Base-by-base conservation (phyloP, 1,140 invertebrate species). In the Luehdorfia chinensis region DNA sequence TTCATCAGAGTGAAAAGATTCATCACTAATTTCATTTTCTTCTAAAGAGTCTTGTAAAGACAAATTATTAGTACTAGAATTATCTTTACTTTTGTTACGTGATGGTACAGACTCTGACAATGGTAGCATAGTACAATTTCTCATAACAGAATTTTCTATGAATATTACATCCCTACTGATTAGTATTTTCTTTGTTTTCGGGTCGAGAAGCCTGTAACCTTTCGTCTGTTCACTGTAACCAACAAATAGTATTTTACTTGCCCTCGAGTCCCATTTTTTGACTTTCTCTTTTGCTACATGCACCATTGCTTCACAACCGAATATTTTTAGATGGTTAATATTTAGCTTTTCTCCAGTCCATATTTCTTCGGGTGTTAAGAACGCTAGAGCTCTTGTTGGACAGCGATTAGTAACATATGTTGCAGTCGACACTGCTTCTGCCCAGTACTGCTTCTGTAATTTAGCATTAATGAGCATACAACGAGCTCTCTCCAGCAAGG, bases 231-330 rank as follows among this genome's bases (percentile, higher is more conserved):
- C 33, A 31, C 31, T 19, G 16, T 53, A 53, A 8, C 50, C 44
- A 39, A 53, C 15, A 48, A 54, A 54, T 11, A 47, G 34, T 15
- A 23, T 31, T 34, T 41, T 30, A 18, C 11, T 19, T 44, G 45
- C 25, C 28, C 73, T 81, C 2, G 50, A 4, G 39, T 80, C 69
- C 45, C 57, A 73, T 54, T 81, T 85, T 39, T 45, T 45, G 52
- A 55, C 45, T 15, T 59, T 55, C 19, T 63, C 33, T 21, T 64
- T 65, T 33, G 72, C 71, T 21, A 83, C 49, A 19, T 75, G 73
- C 0, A 59, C 67, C 51, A 57, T 75, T 19, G 65, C 68, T 41
- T 57, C 39, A 31, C 66, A 76, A n/a, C 86, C 84, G 66, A 89
- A 88, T 7, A 72, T 52, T 51, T 57, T 61, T 5, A 87, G 44